Conservation (phyloP, 2,888 invertebrate genomes). For the Phorcus lineatus region DNA sequence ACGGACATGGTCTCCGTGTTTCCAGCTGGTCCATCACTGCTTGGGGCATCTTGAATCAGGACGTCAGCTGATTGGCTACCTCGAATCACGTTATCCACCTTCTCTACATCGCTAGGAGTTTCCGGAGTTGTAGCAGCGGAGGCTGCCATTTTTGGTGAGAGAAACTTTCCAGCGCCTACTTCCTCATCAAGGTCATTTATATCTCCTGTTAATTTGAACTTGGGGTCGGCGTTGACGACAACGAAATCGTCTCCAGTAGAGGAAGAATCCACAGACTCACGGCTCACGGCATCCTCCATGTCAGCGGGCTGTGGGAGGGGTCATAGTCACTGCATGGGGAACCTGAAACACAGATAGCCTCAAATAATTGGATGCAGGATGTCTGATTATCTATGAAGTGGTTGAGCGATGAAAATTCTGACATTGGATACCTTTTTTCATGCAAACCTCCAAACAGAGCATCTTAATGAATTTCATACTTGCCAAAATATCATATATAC, state of each 20-base stretch:
- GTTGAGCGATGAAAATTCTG: too few relatives aligned
- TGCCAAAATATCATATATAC: too few relatives aligned
- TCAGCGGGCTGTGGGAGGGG: constrained; percentile 19
- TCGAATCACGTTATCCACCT: constrained; percentile 30
- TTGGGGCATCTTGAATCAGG: constrained; percentile 33
- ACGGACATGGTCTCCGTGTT: constrained; percentile 9
- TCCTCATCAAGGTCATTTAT: constrained; percentile 78
- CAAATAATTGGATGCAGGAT: neutral
- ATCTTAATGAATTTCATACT: too few relatives aligned
- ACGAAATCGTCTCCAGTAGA: constrained; percentile 84
- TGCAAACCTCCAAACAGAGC: too few relatives aligned
- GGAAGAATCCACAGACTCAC: constrained; percentile 83
- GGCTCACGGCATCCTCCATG: constrained; percentile 78
- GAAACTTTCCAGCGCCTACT: constrained; percentile 35
- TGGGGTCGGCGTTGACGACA: constrained; percentile 81
- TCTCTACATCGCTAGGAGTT: constrained; percentile 15
- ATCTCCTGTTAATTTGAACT: constrained; percentile 82
- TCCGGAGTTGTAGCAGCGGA: constrained; percentile 1
- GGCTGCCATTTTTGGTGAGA: constrained; percentile 39
- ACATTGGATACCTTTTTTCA: too few relatives aligned
- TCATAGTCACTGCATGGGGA: neutral
- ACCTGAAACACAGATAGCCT: neutral
- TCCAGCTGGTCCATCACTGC: neutral
- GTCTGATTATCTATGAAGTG: too few relatives aligned
- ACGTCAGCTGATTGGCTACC: constrained; percentile 58